Evolutionary conservation across 2,888 invertebrate species (phyloP), one percentile per base, ranked within the genome.

Genomic region (Matsumyia berberina): DNA sequence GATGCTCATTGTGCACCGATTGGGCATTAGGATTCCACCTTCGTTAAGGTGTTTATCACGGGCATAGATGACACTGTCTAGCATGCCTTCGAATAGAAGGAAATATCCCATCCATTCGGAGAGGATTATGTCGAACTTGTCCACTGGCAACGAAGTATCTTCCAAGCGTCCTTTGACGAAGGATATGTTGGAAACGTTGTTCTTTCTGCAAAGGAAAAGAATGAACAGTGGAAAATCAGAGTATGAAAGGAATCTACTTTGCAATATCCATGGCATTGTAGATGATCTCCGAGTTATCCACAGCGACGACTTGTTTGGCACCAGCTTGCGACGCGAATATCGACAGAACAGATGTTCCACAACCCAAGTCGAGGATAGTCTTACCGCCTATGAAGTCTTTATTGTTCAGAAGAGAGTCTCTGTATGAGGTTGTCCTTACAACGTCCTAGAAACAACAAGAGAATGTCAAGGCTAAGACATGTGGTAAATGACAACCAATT

Each of bases 21-120:
- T 97, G 0, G 98, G 98, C 87, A 98, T 92, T 62, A 98, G 93
- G 12, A 94, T 89, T 0, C 98, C 98, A 80, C 94, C 95, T 31
- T 94, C 93, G 67, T 94, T 94, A 6, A 99, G 93, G 90, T 95
- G 96, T 87, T 95, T 94, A 88, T 98, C 95, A 88, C 98, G 94
- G 0, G 97, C 97, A 91, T 96, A 96, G 86, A 99, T 94, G 9
- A 99, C 95, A 90, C 97, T 97, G 89, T 98, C 98, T 78, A 99
- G 91, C 99, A 99, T 99, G 51, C 97, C 98, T 93, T 99, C 99
- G 91, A 97, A 99, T 1, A 99, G 92, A 44, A 99, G 93, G 90
- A 99, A 98, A 91, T 99, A 99, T 0, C 99, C 99, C 99, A 99
- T 99, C 98, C 98, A 99, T 91, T 99, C 99, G 0, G 98, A 98